Evolutionary conservation across 2,888 invertebrate species (phyloP), one percentile per base, ranked within the genome.

Genomic region (Labia minor): DNA sequence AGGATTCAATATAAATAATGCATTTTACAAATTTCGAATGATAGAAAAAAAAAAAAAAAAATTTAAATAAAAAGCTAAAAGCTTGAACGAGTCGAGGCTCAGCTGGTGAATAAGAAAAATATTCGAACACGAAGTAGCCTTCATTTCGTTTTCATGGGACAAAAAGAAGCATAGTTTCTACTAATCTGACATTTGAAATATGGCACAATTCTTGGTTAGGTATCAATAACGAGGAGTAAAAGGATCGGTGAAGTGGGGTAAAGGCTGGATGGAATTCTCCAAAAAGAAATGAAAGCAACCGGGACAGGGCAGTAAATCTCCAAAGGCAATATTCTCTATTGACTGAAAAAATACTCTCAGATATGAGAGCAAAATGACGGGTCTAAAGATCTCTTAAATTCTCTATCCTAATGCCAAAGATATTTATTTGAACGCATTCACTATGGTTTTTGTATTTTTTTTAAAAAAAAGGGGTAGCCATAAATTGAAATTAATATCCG

Each of bases 111-210:
- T 26, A 26, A 26, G 26, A 26, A 26, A 26, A 26, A 26, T 26
- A 26, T 26, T 8, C 26, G 4, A 26, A 26, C 4, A 3, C 26
- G 26, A 26, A 26, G 26, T 26, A 26, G 26, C 26, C 26, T 26
- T 26, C 26, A 26, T 26, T 26, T 26, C 26, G 6, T 49, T 49
- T 49, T 49, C 14, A 49, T n/a, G 49, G n/a, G 16, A 49, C 16
- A 49, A 49, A 49, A 49, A 49, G 49, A 49, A 49, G n/a, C 49
- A 49, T 49, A 49, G 49, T 49, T 49, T 49, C 49, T 14, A 49
- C 49, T 49, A 49, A 49, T 49, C 3, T 49, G 49, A 49, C 49
- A 49, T 49, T 49, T 49, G 49, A 49, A 49, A 49, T 49, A 49
- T 49, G 16, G 16, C 16, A 49, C 2, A 49, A n/a, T 49, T 49